phyloP scores from a whole-genome alignment of 2,888 invertebrate genomes.

The Andrena flavipes region DNA sequence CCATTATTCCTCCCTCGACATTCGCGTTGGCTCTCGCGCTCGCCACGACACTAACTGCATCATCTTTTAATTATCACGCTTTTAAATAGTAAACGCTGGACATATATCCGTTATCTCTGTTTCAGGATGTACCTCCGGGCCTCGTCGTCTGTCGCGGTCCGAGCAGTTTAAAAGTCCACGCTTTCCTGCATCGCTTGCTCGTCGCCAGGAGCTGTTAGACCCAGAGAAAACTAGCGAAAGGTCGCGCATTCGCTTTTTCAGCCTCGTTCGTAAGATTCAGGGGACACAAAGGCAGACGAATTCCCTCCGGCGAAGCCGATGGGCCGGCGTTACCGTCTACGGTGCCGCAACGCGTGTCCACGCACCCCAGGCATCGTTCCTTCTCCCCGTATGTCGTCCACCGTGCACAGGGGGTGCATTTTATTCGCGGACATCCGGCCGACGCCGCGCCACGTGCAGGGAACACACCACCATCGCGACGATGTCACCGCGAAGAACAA shows the following conservation, averaged over 20 bases:
- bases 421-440: conserved; percentile 8
- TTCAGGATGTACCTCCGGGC: too few species aligned
- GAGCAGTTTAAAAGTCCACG: background rate
- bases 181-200: background rate
- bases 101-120: too few species aligned
- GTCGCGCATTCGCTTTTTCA: background rate
- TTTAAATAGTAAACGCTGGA: too few species aligned
- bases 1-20: background rate
- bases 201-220: background rate
- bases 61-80: too few species aligned
- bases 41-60: too few species aligned
- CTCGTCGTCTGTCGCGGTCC: too few species aligned
- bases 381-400: background rate
- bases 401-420: conserved; percentile 10
- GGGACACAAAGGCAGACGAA: conserved; percentile 13
- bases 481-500: conserved; percentile 3
- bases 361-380: conserved; percentile 10
- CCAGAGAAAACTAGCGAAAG: background rate
- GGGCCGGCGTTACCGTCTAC: conserved; percentile 56
- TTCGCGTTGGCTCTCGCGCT: background rate
- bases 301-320: conserved; percentile 45
- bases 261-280: conserved; percentile 1
- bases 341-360: conserved; percentile 45
- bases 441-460: conserved; percentile 51
- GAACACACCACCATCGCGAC: conserved; percentile 33